A percentile compares a stretch with the other conserved stretches of the same genome.
These are phyloP conservation scores for Drosophila ironensis DNA, from an alignment of 1,140 invertebrate species.

Conservation along the genomic window DNA sequence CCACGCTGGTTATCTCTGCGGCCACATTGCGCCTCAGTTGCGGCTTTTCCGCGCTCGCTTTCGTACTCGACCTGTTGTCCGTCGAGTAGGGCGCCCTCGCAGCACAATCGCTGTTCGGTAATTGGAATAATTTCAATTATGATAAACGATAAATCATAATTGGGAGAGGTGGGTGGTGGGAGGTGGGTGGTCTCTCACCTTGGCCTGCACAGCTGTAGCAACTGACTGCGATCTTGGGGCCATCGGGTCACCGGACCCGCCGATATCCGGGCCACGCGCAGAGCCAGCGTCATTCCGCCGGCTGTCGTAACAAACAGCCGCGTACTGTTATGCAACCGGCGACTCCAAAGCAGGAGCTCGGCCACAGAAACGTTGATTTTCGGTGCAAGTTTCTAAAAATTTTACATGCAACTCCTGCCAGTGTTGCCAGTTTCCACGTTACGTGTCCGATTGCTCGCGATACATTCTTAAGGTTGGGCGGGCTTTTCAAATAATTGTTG, in stretches of 20 bases:
- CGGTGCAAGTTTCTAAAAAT: conserved; percentile 19
- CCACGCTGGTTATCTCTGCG: conserved; percentile 64
- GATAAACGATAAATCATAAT: conserved; percentile 11
- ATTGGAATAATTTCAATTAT: conserved; percentile 55
- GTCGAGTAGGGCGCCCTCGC: too few species aligned
- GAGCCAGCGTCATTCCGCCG: conserved; percentile 46
- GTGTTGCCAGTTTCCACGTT: conserved; percentile 5
- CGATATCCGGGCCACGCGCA: conserved; percentile 36
- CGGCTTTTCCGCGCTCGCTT: conserved; percentile 3
- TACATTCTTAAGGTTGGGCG: too few species aligned
- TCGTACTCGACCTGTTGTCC: conserved; percentile 17
- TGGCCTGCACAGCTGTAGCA: conserved; percentile 25
- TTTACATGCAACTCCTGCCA: conserved; percentile 4
- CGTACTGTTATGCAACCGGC: conserved; percentile 62
- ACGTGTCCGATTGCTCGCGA: too few species aligned
- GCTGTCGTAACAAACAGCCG: conserved; percentile 1
- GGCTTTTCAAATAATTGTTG: too few species aligned
- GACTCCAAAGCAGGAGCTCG: conserved; percentile 61
- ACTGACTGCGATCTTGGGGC: conserved; percentile 37
- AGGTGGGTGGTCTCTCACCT: conserved; percentile 5
- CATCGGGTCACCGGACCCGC: conserved; percentile 20
- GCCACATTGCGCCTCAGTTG: conserved; percentile 69
- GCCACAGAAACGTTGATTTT: conserved; percentile 24
- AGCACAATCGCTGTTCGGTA: conserved; percentile 25
- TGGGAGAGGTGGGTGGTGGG: not conserved